Evolutionary conservation across 2,797 vertebrate genomes (phyloP), one percentile per base, ranked within the genome.

Genomic region (Sciurus carolinensis): DNA sequence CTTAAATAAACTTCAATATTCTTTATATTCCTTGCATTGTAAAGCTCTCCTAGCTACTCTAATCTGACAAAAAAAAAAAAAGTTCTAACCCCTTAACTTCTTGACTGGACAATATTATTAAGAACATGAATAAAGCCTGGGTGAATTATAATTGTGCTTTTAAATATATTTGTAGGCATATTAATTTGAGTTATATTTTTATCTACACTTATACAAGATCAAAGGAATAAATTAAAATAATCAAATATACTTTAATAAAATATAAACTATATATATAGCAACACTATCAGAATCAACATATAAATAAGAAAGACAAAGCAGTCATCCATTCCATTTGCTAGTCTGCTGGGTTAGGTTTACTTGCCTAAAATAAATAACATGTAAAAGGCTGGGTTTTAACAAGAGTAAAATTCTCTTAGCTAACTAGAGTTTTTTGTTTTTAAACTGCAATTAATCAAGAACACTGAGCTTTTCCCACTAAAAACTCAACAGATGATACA

Each of bases 351-450:
- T 91, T 94, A 94, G 52, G 83, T 69, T 95, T 95, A 94, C 72
- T 91, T 95, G 87, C 89, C 64, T 96, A 83, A 95, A 98, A 98
- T 73, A 95, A 95, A 79, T 54, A 91, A 47, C 57, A 95, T 76
- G 91, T 62, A 44, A 50, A 93, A 98, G 98, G 90, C 5, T 64
- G 69, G 90, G 59, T 71, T 97, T 94, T 89, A 97, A 93, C 15
- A 91, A 93, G 33, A 95, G 26, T 90, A 85, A 8, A 79, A 83
- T 69, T 95, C 91, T 95, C 80, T 93, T 80, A 92, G 66, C 83
- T 80, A 84, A 96, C 52, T 86, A 95, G 88, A 94, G 52, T 44
- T 64, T 91, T 90, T 22, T 82, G 54, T 30, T 90, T 47, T 47
- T 39, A 39, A 93, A 95, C 64, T 89, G 89, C 90, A 85, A 94